A percentile compares a stretch with the other conserved stretches of the same genome.
Conservation (phyloP, 1,140 invertebrate genomes). For the Zaprionus nigranus region DNA sequence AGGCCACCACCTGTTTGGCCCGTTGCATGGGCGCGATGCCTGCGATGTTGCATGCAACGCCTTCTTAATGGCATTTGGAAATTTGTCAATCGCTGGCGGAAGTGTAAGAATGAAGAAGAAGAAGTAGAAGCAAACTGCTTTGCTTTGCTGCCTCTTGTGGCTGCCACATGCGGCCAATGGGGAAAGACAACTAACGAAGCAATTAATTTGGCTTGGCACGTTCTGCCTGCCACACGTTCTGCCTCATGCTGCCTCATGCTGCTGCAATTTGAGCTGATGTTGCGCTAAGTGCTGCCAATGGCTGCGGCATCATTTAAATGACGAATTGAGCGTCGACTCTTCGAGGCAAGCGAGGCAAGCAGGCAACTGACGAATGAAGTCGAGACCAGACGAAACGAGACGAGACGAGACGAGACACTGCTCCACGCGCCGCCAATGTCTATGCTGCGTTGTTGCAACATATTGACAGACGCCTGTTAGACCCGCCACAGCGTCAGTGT, state of each 20-base stretch:
- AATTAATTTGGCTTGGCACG: slow-evolving; percentile 78
- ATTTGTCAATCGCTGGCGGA: slow-evolving; percentile 79
- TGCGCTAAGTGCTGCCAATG: slow-evolving; percentile 76
- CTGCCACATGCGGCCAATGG: slow-evolving; percentile 11
- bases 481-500: not conserved
- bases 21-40: slow-evolving; percentile 5
- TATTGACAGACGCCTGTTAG: slow-evolving; percentile 21
- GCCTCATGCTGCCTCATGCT: slow-evolving; percentile 38
- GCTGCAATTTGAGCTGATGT: slow-evolving; percentile 76
- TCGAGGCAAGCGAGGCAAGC: slow-evolving; percentile 42
- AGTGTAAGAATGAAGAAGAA: slow-evolving; percentile 52
- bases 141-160: not conserved
- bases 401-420: not conserved
- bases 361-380: slow-evolving; percentile 36
- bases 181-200: slow-evolving; percentile 69
- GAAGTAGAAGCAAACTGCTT: slow-evolving; percentile 18
- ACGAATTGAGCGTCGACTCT: slow-evolving; percentile 76
- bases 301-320: slow-evolving; percentile 72
- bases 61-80: slow-evolving; percentile 80
- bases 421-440: slow-evolving; percentile 17
- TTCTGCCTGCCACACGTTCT: slow-evolving; percentile 45
- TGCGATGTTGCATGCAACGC: slow-evolving; percentile 68
- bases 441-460: not conserved
- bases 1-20: slow-evolving; percentile 64
- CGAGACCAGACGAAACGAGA: no score